Base-by-base conservation (phyloP, 1,140 invertebrate species). In the Penaeus indicus region DNA sequence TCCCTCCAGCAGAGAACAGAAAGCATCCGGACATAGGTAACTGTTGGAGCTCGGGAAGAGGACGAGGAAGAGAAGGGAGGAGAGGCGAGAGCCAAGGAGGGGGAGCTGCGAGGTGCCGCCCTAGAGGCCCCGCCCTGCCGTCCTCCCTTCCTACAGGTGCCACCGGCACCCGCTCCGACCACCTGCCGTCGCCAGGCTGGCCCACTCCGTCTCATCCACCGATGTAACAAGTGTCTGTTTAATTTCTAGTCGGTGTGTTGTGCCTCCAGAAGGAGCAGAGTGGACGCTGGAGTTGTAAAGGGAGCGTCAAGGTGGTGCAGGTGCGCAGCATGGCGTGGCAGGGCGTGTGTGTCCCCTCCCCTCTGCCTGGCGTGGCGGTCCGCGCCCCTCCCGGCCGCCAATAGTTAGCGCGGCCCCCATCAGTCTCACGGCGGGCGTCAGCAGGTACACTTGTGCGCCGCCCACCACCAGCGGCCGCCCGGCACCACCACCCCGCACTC, bases 251-350 rank as follows among this genome's bases (percentile, higher is more conserved):
- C 69, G 11, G 69, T 38, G 19, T 25, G 11, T 16, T 75, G 69
- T 75, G 18, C 25, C 25, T 75, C 69, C 25, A 32, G 25, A 18
- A 38, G 69, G 25, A 7, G 38, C 25, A 75, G 69, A 75, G 4
- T 32, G 69, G 38, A 25, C 25, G 69, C 25, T 4, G 18, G 69
- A 75, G 22, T 32, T 25, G n/a, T 25, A 27, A 18, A 75, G 25
- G 18, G 69, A 75, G 69, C 69, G 69, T 38, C 69, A 38, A 72
- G 38, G 69, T 38, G 69, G 25, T 32, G 25, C 69, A 75, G 69
- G 69, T 75, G 69, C 69, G 69, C 69, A 75, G 69, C 69, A 75
- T 38, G 69, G 69, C 69, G 69, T 75, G 69, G 69, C 69, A 75
- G 69, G 69, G 69, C 69, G 69, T 75, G 69, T 75, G 38, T 75